Conservation (phyloP, 2,888 invertebrate species). For the Ametastegia equiseti region DNA sequence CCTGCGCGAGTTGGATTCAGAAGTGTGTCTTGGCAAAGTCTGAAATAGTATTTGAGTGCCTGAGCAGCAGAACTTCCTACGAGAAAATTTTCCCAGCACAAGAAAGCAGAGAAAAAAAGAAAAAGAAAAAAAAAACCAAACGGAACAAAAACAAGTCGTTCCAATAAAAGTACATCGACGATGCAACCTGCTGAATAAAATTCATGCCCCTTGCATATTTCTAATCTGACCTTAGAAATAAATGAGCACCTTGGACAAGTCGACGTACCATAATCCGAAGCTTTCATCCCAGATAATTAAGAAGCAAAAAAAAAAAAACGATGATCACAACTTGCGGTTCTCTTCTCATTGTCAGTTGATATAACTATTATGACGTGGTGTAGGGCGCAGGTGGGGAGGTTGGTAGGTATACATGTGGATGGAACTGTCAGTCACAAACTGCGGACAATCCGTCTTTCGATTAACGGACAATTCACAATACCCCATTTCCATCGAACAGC, state of each 20-base stretch:
- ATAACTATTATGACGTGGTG: background rate
- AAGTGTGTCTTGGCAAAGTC: background rate
- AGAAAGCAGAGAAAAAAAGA: background rate
- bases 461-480: background rate
- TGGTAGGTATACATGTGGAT: too few species aligned
- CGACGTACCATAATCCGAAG: too few species aligned
- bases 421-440: background rate
- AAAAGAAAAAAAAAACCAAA: background rate
- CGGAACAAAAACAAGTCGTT: too few species aligned
- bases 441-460: background rate
- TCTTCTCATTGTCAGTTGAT: background rate
- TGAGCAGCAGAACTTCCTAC: background rate
- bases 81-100: background rate
- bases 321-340: background rate
- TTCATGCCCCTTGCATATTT: too few species aligned
- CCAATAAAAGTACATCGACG: too few species aligned
- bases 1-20: background rate
- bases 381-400: background rate
- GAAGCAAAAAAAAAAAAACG: background rate
- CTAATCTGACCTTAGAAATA: too few species aligned
- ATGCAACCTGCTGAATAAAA: too few species aligned
- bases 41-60: constrained; percentile 15
- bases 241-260: too few species aligned
- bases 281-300: too few species aligned
- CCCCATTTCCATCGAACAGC: background rate